A percentile compares a stretch with the other conserved stretches of the same genome.
These are phyloP conservation scores for Pomatostomus ruficeps DNA, from an alignment of 2,113 vertebrate species.

Conservation along the genomic window DNA sequence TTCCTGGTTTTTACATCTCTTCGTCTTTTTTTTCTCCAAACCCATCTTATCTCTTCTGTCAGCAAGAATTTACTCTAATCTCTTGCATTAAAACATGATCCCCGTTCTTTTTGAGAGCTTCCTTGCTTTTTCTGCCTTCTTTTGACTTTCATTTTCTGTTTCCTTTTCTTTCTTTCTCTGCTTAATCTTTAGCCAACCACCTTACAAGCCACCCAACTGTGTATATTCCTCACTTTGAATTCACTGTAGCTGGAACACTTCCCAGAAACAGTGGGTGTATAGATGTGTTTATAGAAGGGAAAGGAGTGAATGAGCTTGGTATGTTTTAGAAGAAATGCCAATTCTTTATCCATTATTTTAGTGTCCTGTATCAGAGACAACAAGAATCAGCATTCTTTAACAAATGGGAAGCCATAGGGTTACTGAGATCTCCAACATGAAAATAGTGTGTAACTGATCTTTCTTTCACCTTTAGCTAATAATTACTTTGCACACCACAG, in stretches of 20 bases:
- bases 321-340: constrained; percentile 15
- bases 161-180: background rate
- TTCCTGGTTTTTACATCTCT: background rate
- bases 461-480: background rate
- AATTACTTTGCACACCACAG: background rate
- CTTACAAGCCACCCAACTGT: constrained; percentile 26
- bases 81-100: background rate
- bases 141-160: constrained; percentile 10
- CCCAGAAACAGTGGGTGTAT: constrained; percentile 55
- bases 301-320: constrained; percentile 22
- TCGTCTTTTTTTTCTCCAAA: background rate
- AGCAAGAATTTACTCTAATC: background rate
- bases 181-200: constrained; percentile 2
- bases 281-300: constrained; percentile 26
- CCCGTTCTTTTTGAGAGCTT: background rate
- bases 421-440: background rate
- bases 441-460: constrained; percentile 4
- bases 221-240: constrained; percentile 18
- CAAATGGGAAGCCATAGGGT: background rate
- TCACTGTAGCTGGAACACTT: constrained; percentile 39
- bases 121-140: background rate
- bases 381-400: background rate
- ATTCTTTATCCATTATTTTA: background rate
- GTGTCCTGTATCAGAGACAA: background rate
- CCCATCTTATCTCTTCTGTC: background rate